Conservation (phyloP, 2,888 invertebrate genomes). For the Drosophila multiciliata region DNA sequence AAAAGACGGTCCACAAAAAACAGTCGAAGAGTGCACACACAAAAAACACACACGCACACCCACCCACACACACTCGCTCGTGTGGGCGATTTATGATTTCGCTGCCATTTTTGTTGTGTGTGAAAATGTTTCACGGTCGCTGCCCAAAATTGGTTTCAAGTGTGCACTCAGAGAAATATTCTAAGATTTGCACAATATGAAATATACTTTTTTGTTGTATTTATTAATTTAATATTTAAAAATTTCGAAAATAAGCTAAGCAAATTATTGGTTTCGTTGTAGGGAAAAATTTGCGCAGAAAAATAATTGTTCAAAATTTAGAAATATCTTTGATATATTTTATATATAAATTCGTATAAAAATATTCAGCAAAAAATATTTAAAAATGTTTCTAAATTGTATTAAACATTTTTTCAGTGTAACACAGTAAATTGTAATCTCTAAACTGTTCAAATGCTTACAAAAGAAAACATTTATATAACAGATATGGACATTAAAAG, state of each 20-base stretch:
- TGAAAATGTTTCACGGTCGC: slow-evolving; percentile 15
- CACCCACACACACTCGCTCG: not conserved
- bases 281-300: too few relatives aligned
- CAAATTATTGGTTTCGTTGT: not conserved
- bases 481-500: not conserved
- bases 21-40: slow-evolving; percentile 27
- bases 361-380: not conserved
- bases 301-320: too few relatives aligned
- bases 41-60: slow-evolving; percentile 4
- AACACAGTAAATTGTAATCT: not conserved
- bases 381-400: too few relatives aligned
- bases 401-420: not conserved
- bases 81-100: slow-evolving; percentile 25
- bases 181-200: not conserved
- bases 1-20: slow-evolving; percentile 40
- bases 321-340: not conserved
- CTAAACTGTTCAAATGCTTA: not conserved
- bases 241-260: not conserved
- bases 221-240: not conserved
- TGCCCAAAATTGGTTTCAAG: not conserved
- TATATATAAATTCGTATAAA: not conserved
- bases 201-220: not conserved
- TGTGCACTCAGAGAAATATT: slow-evolving; percentile 10
- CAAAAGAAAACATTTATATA: slow-evolving; percentile 7
- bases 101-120: slow-evolving; percentile 1